Conservation (phyloP, 2,113 vertebrate species). For the Tiliqua scincoides region DNA sequence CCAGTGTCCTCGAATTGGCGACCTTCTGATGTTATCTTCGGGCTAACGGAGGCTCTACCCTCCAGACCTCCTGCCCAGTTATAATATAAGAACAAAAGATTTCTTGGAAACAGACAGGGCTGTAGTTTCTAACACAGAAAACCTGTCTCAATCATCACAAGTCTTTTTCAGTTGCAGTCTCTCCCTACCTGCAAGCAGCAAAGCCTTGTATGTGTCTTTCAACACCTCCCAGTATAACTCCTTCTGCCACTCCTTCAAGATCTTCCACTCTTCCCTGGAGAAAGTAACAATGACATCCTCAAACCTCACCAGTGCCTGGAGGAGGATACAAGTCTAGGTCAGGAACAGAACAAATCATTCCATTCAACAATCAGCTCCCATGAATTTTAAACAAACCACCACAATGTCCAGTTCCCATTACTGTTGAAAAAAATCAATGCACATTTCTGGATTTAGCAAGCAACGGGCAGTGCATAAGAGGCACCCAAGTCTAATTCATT, state of each 20-base stretch:
- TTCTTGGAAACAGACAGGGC: too few relatives aligned
- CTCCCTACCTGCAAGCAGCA: neutral
- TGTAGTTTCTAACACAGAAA: neutral
- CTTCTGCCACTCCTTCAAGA: neutral
- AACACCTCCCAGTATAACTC: neutral
- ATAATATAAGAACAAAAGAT: neutral
- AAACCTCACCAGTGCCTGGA: neutral
- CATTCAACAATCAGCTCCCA: too few relatives aligned
- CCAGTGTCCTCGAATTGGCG: too few relatives aligned
- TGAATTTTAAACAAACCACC: neutral
- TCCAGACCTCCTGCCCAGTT: neutral
- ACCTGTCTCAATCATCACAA: too few relatives aligned
- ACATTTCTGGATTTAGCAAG: neutral
- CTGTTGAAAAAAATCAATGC: neutral
- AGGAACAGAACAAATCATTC: neutral
- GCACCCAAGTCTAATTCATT: neutral
- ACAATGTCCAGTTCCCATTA: neutral
- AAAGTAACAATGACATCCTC: conserved; percentile 7
- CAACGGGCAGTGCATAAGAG: too few relatives aligned
- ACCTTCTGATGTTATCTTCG: too few relatives aligned
- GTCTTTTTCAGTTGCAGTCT: neutral
- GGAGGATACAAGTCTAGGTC: neutral
- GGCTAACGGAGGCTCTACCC: too few relatives aligned
- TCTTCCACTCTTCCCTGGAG: neutral
- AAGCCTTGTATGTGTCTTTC: neutral